Evolutionary conservation across 2,797 vertebrate species (phyloP).

Genomic region (Hozukius guyotensis): DNA sequence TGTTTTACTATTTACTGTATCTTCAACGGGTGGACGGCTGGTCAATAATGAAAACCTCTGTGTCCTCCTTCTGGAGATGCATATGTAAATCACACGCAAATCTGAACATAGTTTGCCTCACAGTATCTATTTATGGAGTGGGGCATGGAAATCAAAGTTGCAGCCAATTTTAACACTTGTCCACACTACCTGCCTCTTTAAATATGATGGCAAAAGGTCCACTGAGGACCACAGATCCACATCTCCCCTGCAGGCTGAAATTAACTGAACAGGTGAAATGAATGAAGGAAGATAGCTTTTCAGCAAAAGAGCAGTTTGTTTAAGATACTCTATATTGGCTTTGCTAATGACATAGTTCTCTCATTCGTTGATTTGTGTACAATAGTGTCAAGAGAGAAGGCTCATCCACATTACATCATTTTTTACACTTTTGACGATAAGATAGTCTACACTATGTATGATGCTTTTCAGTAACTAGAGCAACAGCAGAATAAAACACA

Average conservation of each 20-base stretch:
- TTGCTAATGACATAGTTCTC: too few relatives aligned
- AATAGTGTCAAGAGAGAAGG: neutral
- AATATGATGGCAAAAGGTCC: neutral
- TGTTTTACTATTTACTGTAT: neutral
- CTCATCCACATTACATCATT: neutral
- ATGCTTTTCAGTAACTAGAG: neutral
- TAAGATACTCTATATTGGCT: neutral
- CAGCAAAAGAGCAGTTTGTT: neutral
- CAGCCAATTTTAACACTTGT: neutral
- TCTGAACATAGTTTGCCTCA: neutral
- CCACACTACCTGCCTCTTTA: neutral
- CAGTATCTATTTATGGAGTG: neutral
- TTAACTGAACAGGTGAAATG: neutral
- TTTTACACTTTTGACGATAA: neutral
- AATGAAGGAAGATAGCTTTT: neutral
- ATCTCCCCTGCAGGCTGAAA: neutral
- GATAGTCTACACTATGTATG: neutral
- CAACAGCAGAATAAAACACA: neutral
- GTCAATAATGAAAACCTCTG: neutral
- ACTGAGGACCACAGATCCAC: neutral
- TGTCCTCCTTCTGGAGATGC: neutral
- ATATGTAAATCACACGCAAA: neutral
- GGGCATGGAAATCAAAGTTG: neutral
- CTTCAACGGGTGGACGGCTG: neutral
- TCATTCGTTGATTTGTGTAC: too few relatives aligned